These are phyloP conservation scores for Trichoplusia ni DNA, from an alignment of 1,140 invertebrate genomes.

Conservation along the genomic window DNA sequence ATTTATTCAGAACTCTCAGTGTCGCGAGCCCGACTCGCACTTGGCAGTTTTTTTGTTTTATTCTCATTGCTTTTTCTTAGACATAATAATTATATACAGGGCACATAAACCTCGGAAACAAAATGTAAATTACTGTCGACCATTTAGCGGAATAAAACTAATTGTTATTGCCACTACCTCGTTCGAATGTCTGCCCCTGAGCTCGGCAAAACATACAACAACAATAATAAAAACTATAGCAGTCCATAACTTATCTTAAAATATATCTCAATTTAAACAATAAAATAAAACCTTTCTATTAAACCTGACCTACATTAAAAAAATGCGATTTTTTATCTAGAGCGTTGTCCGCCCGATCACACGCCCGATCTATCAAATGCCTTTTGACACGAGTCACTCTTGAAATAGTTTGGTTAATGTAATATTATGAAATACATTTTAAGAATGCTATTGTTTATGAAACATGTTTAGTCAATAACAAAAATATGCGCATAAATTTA, in stretches of 20 bases:
- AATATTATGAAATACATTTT: slow-evolving; percentile 17
- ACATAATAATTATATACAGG: no score
- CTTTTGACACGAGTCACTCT: slow-evolving; percentile 5
- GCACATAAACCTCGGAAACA: not conserved
- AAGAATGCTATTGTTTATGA: slow-evolving; percentile 8
- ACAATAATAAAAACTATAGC: not conserved
- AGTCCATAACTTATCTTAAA: not conserved
- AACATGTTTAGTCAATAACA: not conserved
- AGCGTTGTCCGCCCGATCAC: not conserved
- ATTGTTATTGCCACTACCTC: not conserved
- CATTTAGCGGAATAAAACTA: not conserved
- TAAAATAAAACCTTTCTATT: slow-evolving; percentile 15
- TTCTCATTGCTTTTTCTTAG: no score
- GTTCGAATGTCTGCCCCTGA: not conserved
- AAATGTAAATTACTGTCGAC: not conserved
- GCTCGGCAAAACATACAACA: not conserved
- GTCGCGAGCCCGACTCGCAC: no score
- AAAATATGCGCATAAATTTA: slow-evolving; percentile 9
- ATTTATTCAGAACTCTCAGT: no score
- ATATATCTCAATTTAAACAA: not conserved
- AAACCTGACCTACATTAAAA: slow-evolving; percentile 34
- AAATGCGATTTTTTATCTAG: not conserved
- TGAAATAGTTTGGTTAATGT: slow-evolving; percentile 6
- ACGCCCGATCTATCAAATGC: slow-evolving; percentile 22
- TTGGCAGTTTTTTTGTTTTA: no score